These are phyloP conservation scores for Oryzias javanicus DNA, from an alignment of 2,113 vertebrate species.

Conservation along the genomic window DNA sequence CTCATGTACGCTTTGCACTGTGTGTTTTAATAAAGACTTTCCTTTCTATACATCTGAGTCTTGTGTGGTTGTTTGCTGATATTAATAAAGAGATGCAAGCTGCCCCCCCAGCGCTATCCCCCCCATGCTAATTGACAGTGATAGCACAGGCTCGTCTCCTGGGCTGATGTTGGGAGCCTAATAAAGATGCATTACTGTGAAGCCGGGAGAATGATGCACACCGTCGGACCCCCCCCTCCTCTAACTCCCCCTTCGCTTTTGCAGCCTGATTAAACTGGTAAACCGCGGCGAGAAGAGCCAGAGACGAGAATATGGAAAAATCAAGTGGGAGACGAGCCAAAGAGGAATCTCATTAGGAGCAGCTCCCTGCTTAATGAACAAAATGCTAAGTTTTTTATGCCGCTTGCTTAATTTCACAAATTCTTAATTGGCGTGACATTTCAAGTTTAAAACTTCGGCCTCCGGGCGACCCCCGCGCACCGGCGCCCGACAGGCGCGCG, in stretches of 20 bases:
- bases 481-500: constrained; percentile 6
- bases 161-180: constrained; percentile 56
- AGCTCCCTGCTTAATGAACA: constrained; percentile 46
- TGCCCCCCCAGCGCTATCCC: constrained; percentile 15
- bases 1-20: constrained; percentile 40
- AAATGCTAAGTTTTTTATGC: constrained; percentile 44
- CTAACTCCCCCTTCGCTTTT: constrained; percentile 10
- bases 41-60: constrained; percentile 45
- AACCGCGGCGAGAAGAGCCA: constrained; percentile 42
- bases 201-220: constrained; percentile 41
- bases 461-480: not conserved
- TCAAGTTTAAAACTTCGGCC: constrained; percentile 41
- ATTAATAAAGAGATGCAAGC: constrained; percentile 61
- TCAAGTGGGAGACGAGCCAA: constrained; percentile 29
- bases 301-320: constrained; percentile 51
- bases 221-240: not conserved
- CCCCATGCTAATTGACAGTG: constrained; percentile 65
- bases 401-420: constrained; percentile 47
- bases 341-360: constrained; percentile 35
- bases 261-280: constrained; percentile 65
- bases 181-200: constrained; percentile 67
- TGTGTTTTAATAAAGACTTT: constrained; percentile 68
- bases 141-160: constrained; percentile 58
- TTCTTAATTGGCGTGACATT: constrained; percentile 62
- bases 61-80: constrained; percentile 51